A percentile compares a stretch with the other conserved stretches of the same genome.
phyloP scores from a whole-genome alignment of 2,113 vertebrate genomes.

The Callionymus lyra region DNA sequence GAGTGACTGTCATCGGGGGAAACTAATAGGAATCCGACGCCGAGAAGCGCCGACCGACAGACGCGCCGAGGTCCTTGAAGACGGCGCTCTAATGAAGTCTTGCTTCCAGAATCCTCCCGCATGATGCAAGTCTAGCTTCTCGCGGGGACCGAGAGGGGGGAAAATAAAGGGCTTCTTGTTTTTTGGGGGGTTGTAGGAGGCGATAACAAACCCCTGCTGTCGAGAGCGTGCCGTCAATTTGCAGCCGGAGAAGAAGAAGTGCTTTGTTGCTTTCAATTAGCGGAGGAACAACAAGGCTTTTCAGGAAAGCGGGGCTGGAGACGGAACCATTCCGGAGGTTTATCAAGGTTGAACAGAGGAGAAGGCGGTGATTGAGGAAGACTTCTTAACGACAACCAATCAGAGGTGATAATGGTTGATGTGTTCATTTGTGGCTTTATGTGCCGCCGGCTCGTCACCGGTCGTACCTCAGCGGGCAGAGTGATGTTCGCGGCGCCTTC shows the following conservation, averaged over 20 bases:
- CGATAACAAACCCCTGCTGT: background rate
- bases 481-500: constrained; percentile 8
- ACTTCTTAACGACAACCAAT: constrained; percentile 7
- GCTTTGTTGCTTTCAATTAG: constrained; percentile 50
- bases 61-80: constrained; percentile 1
- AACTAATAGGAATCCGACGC: constrained; percentile 4
- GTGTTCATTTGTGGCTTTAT: constrained; percentile 16
- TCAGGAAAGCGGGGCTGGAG: background rate
- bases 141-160: background rate
- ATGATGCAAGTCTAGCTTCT: constrained; percentile 1
- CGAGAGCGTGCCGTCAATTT: constrained; percentile 34
- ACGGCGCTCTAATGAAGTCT: constrained; percentile 4
- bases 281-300: constrained; percentile 15
- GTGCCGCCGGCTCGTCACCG: constrained; percentile 6
- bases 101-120: background rate
- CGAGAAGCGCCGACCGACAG: background rate
- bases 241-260: constrained; percentile 20
- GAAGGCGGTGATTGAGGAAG: constrained; percentile 1
- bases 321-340: constrained; percentile 10
- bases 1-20: constrained; percentile 2
- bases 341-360: constrained; percentile 3
- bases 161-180: background rate
- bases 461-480: constrained; percentile 8
- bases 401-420: constrained; percentile 21
- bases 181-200: constrained; percentile 7